Evolutionary conservation across 2,797 vertebrate species (phyloP).

Genomic region (Brotula barbata): DNA sequence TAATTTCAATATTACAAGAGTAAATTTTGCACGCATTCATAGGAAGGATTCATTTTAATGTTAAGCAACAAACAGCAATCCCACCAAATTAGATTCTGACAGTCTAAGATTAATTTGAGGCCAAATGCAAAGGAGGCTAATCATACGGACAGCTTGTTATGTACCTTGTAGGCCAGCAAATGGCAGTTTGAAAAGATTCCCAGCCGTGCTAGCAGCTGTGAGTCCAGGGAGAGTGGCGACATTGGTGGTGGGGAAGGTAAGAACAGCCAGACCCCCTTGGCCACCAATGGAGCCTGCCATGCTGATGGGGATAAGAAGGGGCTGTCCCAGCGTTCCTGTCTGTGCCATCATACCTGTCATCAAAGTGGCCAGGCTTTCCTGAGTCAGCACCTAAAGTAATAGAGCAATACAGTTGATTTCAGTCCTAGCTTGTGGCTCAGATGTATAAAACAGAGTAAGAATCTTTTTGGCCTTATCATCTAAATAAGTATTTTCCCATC

Average conservation of each 20-base stretch:
- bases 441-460: neutral
- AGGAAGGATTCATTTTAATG: neutral
- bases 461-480: too few relatives aligned
- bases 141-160: neutral
- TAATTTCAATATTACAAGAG: neutral
- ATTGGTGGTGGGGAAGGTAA: slow-evolving; percentile 91
- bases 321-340: slow-evolving; percentile 91
- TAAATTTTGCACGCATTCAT: too few relatives aligned
- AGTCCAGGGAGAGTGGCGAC: slow-evolving; percentile 90
- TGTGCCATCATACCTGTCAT: slow-evolving; percentile 97
- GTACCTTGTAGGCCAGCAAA: slow-evolving; percentile 91
- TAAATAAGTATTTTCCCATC: too few relatives aligned
- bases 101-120: neutral
- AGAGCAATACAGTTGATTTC: neutral
- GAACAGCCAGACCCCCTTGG: slow-evolving; percentile 91
- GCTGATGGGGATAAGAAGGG: slow-evolving; percentile 94
- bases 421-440: neutral
- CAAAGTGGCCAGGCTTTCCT: slow-evolving; percentile 94
- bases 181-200: slow-evolving; percentile 90
- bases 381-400: slow-evolving; percentile 87
- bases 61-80: neutral
- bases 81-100: neutral
- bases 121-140: neutral
- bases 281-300: slow-evolving; percentile 91
- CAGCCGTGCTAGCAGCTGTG: slow-evolving; percentile 82